Base-by-base conservation (phyloP, 2,888 invertebrate genomes). In the Drosophila mimica region DNA sequence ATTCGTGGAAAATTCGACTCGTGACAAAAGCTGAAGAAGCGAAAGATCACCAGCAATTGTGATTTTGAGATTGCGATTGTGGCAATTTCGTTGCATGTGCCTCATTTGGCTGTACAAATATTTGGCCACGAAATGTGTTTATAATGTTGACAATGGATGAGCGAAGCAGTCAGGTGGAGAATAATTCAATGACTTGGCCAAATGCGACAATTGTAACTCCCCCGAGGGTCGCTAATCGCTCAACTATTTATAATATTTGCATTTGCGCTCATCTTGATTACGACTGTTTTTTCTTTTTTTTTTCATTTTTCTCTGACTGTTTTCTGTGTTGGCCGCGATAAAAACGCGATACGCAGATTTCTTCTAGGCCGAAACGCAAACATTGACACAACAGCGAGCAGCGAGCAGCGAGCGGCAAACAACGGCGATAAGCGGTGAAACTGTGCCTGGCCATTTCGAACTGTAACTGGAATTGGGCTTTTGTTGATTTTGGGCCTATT, bases 241-340 rank as follows among this genome's bases (percentile, higher is more conserved):
- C 9, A 25, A 56, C 33, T 58, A 54, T 85, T 80, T 84, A 86
- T 67, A 79, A 74, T 83, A 81, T 85, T 83, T 82, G 71, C 56
- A 46, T 40, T 56, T 53, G 64, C 56, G 61, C 60, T 64, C 57
- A 70, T 57, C 58, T 66, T 56, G 54, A 59, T 68, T 59, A 60
- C 40, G 63, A 46, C 60, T 43, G 48, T 46, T 34, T 36, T 48
- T 53, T 33, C 33, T 63, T 28, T 25, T 6, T 20, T 48, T 36
- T 48, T 20, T 20, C n/a, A n/a, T n/a, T n/a, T n/a, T n/a, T n/a
- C n/a, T n/a, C n/a, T n/a, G n/a, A n/a, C n/a, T n/a, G 38, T 43
- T 34, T 34, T 49, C 33, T 56, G 31, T 43, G 67, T 31, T 31
- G 40, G 31, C 20, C 9, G 60, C 61, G 71, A 79, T 71, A 79